Base-by-base conservation (phyloP, 2,797 vertebrate genomes). In the Corythornis leucogaster region DNA sequence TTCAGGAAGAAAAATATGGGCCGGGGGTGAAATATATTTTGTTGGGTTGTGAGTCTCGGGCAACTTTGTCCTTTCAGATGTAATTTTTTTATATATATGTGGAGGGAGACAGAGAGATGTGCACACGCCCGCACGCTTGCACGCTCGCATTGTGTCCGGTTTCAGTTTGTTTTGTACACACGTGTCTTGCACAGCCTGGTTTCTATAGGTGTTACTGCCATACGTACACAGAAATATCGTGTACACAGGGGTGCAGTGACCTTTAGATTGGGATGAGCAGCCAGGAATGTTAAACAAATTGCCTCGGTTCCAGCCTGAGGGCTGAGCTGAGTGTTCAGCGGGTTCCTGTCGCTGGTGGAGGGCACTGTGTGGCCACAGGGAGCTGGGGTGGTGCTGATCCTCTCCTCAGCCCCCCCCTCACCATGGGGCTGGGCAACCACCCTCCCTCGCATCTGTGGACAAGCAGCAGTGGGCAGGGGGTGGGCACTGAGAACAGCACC, bases 51-150 rank as follows among this genome's bases (percentile, higher is more conserved):
- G 86, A 92, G 94, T 90, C 77, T 79, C 91, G 58, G 90, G 89
- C 51, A 91, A 91, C 88, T 89, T 95, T 96, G 96, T 96, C 94
- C 95, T 95, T 94, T 94, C 71, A 93, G 85, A 89, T 94, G 95
- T 96, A 94, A 97, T 96, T 94, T 96, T 91, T 95, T 92, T 67
- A 79, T 92, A 69, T 80, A 50, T 79, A 84, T 63, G 17, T 71
- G 59, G 69, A 61, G 38, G 9, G 13, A 18, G 63, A 22, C 48
- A 15, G 80, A 70, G 81, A 46, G 59, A 51, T 28, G 89, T 55
- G 85, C n/a, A 10, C 3, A 1, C 57, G 4, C 9, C 5, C 3
- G 2, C 77, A 6, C 22, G 0, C 4, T 71, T 22, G 58, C 80
- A 90, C 51, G 0, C 77, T 46, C 74, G 4, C n/a, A 0, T 8